These are phyloP conservation scores for Proales similis DNA, from an alignment of 1,140 invertebrate species.

Conservation along the genomic window DNA sequence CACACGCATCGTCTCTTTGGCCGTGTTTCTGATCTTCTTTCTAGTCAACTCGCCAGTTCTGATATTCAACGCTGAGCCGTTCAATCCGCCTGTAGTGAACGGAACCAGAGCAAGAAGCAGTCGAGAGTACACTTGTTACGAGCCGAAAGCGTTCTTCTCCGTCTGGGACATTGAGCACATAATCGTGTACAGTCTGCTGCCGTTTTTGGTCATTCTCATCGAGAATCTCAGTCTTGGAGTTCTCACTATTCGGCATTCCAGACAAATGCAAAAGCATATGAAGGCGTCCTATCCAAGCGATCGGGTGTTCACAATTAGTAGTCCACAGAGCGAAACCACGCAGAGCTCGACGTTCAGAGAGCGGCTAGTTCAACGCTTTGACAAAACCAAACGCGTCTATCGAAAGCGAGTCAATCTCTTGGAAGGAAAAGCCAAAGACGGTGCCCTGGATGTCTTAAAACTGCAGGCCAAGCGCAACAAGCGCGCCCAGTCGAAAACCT, in stretches of 20 bases:
- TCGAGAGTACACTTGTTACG: not conserved
- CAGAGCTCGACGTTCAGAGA: too few relatives aligned
- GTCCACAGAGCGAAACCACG: not conserved
- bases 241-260: slow-evolving; percentile 1
- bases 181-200: slow-evolving; percentile 22
- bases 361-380: not conserved
- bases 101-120: not conserved
- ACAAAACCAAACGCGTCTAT: not conserved
- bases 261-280: not conserved
- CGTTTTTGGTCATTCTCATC: slow-evolving; percentile 24
- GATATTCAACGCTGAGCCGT: slow-evolving; percentile 6
- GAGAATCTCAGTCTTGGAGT: slow-evolving; percentile 23
- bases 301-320: not conserved
- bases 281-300: not conserved
- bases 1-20: not conserved
- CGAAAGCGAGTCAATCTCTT: not conserved
- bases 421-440: too few relatives aligned
- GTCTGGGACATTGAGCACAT: slow-evolving; percentile 28
- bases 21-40: slow-evolving; percentile 5
- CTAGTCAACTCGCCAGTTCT: slow-evolving; percentile 8
- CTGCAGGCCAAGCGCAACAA: not conserved
- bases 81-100: not conserved
- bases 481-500: slow-evolving; percentile 11
- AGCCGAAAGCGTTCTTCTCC: slow-evolving; percentile 7
- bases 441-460: not conserved